phyloP scores from a whole-genome alignment of 2,113 vertebrate species.

The Aptenodytes patagonicus region DNA sequence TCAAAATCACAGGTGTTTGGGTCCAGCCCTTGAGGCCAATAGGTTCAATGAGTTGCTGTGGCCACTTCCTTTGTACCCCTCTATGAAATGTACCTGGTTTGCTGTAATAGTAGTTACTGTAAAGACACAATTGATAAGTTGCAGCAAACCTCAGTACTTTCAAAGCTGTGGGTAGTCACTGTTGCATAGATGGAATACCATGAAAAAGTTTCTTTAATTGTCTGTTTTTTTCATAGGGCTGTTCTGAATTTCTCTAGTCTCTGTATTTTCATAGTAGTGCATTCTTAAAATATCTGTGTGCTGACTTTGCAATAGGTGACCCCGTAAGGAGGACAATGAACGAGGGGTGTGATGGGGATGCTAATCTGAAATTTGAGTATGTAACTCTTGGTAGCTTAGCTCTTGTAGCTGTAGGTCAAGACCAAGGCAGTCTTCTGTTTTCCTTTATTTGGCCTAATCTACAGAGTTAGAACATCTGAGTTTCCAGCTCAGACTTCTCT shows the following conservation, averaged over 20 bases:
- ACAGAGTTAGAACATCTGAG: not conserved
- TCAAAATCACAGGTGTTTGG: not conserved
- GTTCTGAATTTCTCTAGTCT: not conserved
- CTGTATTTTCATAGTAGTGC: not conserved
- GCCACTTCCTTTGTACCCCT: not conserved
- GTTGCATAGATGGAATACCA: not conserved
- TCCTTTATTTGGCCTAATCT: not conserved
- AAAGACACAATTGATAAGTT: not conserved
- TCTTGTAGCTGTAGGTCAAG: not conserved
- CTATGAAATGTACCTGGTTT: not conserved
- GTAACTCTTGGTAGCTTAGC: not conserved
- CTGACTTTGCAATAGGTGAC: not conserved
- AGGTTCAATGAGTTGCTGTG: not conserved
- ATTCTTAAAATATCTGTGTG: rapidly evolving
- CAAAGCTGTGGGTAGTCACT: not conserved
- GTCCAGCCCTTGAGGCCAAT: not conserved
- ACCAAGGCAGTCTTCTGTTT: not conserved
- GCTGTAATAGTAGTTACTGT: not conserved
- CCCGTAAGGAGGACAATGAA: not conserved
- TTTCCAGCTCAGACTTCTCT: not conserved
- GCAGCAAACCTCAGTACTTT: not conserved
- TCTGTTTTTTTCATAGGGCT: not conserved
- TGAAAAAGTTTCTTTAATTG: not conserved
- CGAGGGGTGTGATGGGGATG: not conserved
- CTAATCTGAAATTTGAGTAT: not conserved